phyloP scores from a whole-genome alignment of 2,113 vertebrate genomes.

The Neomonachus schauinslandi region DNA sequence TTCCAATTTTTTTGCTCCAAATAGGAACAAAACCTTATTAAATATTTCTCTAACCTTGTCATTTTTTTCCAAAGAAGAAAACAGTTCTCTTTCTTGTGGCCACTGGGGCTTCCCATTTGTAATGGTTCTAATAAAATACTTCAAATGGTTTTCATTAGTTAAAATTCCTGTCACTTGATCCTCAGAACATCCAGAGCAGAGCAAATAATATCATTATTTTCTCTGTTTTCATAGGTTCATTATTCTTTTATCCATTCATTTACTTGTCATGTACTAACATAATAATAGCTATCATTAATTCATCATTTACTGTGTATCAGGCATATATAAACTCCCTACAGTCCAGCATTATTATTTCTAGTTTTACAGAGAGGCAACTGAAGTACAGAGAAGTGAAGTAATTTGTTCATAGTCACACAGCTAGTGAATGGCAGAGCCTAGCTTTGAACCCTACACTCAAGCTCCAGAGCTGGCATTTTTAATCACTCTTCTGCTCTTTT shows the following conservation, averaged over 20 bases:
- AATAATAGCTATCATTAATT: constrained; percentile 30
- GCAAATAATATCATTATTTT: neutral
- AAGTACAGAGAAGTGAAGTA: neutral
- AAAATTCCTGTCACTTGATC: neutral
- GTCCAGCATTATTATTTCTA: neutral
- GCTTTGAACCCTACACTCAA: neutral
- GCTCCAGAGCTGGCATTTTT: neutral
- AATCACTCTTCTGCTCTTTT: neutral
- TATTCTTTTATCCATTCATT: constrained; percentile 36
- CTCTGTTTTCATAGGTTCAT: neutral
- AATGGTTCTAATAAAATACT: neutral
- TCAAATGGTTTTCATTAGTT: neutral
- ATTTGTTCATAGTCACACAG: neutral
- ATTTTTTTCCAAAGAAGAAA: neutral
- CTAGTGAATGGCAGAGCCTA: neutral
- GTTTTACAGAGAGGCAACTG: neutral
- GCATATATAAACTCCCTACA: neutral
- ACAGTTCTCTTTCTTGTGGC: neutral
- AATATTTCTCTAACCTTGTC: neutral
- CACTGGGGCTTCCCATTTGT: neutral
- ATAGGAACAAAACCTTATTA: neutral
- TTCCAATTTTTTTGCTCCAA: neutral
- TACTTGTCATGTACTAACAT: neutral
- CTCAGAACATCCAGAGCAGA: constrained; percentile 20
- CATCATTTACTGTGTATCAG: neutral